Evolutionary conservation across 2,888 invertebrate species (phyloP), one percentile per base, ranked within the genome.

Genomic region (Acleris emargana): DNA sequence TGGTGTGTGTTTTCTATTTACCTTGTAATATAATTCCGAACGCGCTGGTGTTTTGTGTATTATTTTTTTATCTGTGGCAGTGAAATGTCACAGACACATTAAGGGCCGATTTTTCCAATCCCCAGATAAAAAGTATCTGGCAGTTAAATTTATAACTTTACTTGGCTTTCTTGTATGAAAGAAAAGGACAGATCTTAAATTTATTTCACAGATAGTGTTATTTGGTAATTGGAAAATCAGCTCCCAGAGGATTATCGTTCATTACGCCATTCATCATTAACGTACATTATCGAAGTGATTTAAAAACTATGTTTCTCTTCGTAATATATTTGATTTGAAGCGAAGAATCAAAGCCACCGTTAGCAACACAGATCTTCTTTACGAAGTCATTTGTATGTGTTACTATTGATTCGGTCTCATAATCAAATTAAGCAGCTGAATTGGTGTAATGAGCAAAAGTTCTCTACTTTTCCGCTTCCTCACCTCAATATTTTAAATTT

Each of bases 401-500:
- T 32, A 32, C 11, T 1, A 32, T 38, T 32, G 32, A 9, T 38
- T 38, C 38, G 4, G 45, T n/a, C 45, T 1, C 16, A n/a, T n/a
- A 17, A n/a, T 45, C 7, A 0, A 5, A 45, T 7, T 5, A 45
- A 17, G 6, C 17, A 38, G 47, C 22, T 11, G 17, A 49, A 22
- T 47, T 45, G 47, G 38, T 38, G 61, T 38, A 38, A 38, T 38
- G 38, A 38, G 38, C 38, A 62, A 32, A 7, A 6, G 17, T 55
- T 43, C 47, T 55, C n/a, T 3, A 5, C 53, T 38, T 58, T 60
- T 32, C 60, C 61, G 62, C 66, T 69, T 67, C 58, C 68, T 54
- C 64, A 69, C 72, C 69, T 70, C 70, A 55, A 71, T 73, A 74
- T 74, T 73, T 74, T 50, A 76, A 76, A 76, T 74, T 73, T 66